phyloP scores from a whole-genome alignment of 2,113 vertebrate genomes.

The Octodon degus region DNA sequence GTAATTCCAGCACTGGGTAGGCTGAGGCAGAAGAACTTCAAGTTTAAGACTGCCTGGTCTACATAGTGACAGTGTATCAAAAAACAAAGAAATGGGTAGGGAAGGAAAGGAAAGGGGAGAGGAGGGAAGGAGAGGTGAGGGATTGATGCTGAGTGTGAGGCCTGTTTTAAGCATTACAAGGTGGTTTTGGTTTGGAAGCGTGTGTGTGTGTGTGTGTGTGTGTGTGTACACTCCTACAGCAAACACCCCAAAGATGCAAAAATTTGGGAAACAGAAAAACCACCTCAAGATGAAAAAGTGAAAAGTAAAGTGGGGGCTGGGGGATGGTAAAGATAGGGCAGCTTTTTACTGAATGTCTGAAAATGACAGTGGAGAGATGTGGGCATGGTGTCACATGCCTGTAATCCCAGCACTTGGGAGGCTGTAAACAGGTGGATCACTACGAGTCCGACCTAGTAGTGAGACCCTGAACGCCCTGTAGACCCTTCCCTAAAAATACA shows the following conservation, averaged over 20 bases:
- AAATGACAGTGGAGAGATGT: not conserved
- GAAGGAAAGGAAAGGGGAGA: not conserved
- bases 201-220: not conserved
- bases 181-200: not conserved
- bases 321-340: not conserved
- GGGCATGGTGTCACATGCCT: too few species aligned
- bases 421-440: too few species aligned
- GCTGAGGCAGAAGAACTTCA: not conserved
- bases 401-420: too few species aligned
- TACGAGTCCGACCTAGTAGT: too few species aligned
- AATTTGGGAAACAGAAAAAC: not conserved
- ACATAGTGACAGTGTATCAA: not conserved
- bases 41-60: not conserved
- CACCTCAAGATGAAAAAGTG: not conserved
- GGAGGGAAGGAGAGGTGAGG: not conserved
- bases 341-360: slow-evolving; percentile 22
- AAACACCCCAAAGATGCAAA: slow-evolving; percentile 18
- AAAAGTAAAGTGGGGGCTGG: not conserved
- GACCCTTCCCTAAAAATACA: too few species aligned
- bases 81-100: not conserved
- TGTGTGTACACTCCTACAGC: not conserved
- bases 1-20: not conserved
- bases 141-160: not conserved
- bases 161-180: not conserved
- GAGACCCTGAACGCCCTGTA: too few species aligned